Base-by-base conservation (phyloP, 2,888 invertebrate species). In the Agrochola lota region DNA sequence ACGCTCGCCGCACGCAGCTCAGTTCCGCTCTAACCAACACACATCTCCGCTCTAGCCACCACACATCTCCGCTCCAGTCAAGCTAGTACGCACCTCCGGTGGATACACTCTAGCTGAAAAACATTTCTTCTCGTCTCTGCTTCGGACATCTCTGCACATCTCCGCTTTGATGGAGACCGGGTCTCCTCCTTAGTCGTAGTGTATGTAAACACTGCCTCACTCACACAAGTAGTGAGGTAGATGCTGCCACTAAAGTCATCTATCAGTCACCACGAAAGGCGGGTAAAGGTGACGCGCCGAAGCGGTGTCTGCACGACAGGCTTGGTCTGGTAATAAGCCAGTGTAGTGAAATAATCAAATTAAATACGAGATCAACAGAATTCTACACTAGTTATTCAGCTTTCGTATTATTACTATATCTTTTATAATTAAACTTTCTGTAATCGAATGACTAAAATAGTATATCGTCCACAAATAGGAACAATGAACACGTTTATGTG, bases 401-500 rank as follows among this genome's bases (percentile, higher is more conserved):
- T 23, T 55, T 55, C 55, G 23, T 55, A 49, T 49, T 49, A 46
- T 46, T 46, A 46, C 12, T 12, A 40, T 40, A 40, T 40, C 7
- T 40, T 40, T 64, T 17, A 66, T 66, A 66, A 26, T 20, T 6
- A 66, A 46, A 30, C 20, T 30, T 46, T 67, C 46, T 46, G 20
- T 23, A 26, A 92, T 93, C 89, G 88, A 84, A 90, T 92, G 91
- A 92, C 82, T 86, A 87, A 90, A 91, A 91, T 90, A 88, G 89
- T 90, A 87, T 90, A 88, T 87, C 88, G 84, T 85, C 90, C 90
- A 92, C 93, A 43, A 20, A 94, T 92, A 91, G 92, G 87, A 78
- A 86, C 92, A 92, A 93, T 94, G 92, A 92, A 92, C 91, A 92
- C 91, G 89, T 91, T 91, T 92, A 90, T 91, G 90, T 83, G 82